phyloP scores from a whole-genome alignment of 2,113 vertebrate species.

The Alligator mississippiensis region DNA sequence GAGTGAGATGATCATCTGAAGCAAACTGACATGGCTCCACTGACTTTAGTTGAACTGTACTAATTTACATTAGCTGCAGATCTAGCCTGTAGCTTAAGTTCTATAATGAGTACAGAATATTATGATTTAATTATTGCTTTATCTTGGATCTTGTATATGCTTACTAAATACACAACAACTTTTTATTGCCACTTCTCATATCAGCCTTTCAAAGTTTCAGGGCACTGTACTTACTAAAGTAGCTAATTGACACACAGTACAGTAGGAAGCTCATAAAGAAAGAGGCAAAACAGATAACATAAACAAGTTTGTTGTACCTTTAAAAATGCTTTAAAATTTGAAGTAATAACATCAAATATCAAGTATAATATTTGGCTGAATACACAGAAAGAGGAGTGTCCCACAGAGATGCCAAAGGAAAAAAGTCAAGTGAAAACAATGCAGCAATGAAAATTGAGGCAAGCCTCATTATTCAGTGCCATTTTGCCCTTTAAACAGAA shows the following conservation, averaged over 20 bases:
- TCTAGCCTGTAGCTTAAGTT: background rate
- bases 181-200: conserved; percentile 8
- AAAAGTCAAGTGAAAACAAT: background rate
- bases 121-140: background rate
- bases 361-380: background rate
- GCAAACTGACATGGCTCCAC: background rate
- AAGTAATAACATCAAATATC: background rate
- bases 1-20: background rate
- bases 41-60: background rate
- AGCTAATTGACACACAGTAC: background rate
- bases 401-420: background rate
- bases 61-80: background rate
- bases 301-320: background rate
- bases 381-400: background rate
- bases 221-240: conserved; percentile 16
- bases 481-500: background rate
- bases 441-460: background rate
- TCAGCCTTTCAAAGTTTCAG: conserved; percentile 17
- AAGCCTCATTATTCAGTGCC: background rate
- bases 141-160: background rate
- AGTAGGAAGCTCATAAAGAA: conserved; percentile 30
- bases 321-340: background rate
- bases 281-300: conserved; percentile 46
- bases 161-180: background rate
- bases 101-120: background rate